A percentile compares a stretch with the other conserved stretches of the same genome.
These are phyloP conservation scores for Xerus inauris DNA, from an alignment of 2,113 vertebrate species.

Conservation along the genomic window DNA sequence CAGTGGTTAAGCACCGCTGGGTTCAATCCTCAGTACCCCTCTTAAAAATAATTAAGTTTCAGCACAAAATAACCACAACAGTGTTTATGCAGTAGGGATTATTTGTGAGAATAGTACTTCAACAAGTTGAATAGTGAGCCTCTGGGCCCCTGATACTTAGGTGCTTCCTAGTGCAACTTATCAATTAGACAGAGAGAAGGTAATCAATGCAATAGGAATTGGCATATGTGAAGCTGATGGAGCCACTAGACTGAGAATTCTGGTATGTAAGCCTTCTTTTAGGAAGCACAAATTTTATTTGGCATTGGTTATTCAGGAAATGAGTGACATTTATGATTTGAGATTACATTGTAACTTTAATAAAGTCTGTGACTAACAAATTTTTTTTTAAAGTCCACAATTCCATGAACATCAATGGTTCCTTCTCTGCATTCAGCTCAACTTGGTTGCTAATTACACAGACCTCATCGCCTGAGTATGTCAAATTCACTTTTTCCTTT, in stretches of 20 bases:
- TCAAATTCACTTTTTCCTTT: conserved; percentile 73
- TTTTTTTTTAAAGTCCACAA: not conserved
- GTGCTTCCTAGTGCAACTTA: not conserved
- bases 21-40: no score
- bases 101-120: not conserved
- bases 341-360: conserved; percentile 18
- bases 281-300: not conserved
- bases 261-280: not conserved
- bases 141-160: not conserved
- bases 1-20: no score
- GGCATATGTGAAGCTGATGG: not conserved
- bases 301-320: conserved; percentile 9
- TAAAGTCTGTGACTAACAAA: conserved; percentile 34
- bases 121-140: not conserved
- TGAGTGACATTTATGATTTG: conserved; percentile 30
- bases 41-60: not conserved
- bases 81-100: not conserved
- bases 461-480: conserved; percentile 56
- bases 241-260: not conserved
- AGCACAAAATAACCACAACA: not conserved
- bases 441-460: conserved; percentile 41
- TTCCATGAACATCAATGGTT: not conserved
- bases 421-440: conserved; percentile 15
- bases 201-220: not conserved
- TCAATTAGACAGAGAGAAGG: not conserved